Conservation (phyloP, 2,888 invertebrate genomes). For the Gandaritis pyraliata region DNA sequence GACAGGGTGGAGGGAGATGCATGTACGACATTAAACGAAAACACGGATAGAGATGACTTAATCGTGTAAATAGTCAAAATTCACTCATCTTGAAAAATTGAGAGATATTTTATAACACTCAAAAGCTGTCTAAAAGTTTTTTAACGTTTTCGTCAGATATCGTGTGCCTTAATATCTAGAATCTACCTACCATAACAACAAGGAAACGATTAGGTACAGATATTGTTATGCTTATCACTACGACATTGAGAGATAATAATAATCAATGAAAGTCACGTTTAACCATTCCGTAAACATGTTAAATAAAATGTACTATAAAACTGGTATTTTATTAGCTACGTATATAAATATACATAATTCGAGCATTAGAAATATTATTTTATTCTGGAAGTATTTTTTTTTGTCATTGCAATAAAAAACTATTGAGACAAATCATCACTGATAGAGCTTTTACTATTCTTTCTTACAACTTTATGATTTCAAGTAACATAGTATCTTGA, state of each 20-base stretch:
- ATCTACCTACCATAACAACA: slow-evolving; percentile 17
- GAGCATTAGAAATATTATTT: background rate
- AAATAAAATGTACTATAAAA: no score
- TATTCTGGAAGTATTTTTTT: no score
- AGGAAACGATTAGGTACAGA: slow-evolving; percentile 45
- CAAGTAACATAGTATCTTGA: slow-evolving; percentile 17
- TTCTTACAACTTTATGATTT: slow-evolving; percentile 4
- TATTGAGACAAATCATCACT: no score
- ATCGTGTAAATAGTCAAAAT: no score
- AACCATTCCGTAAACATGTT: slow-evolving; percentile 7
- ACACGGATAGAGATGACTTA: no score
- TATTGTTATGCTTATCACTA: slow-evolving; percentile 51
- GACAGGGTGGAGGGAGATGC: no score
- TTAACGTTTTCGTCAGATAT: no score
- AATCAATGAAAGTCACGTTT: slow-evolving; percentile 57
- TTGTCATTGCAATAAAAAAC: no score
- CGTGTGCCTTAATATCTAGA: background rate
- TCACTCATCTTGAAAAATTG: no score
- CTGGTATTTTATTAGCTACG: background rate
- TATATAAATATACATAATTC: background rate
- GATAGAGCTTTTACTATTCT: background rate
- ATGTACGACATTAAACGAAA: no score
- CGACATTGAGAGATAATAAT: slow-evolving; percentile 66
- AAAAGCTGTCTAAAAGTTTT: no score
- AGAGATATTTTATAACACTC: no score